Evolutionary conservation across 2,888 invertebrate species (phyloP).

Genomic region (Phania funesta): DNA sequence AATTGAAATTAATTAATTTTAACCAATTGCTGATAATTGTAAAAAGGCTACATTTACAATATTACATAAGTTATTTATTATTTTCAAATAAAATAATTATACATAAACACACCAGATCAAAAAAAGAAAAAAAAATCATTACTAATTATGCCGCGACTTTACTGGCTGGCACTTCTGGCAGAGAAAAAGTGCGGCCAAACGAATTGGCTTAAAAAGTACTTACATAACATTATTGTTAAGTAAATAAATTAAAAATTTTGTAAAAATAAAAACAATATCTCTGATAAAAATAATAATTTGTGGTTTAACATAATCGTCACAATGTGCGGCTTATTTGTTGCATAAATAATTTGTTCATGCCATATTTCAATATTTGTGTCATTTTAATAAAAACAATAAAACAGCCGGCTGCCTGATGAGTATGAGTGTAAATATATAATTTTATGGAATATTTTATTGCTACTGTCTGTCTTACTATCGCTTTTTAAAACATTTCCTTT

Average conservation of each 20-base stretch:
- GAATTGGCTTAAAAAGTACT: not conserved
- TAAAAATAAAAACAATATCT: constrained; percentile 1
- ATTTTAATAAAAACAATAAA: constrained; percentile 18
- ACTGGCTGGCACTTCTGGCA: constrained; percentile 2
- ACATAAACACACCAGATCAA: not conserved
- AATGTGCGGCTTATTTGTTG: constrained; percentile 59
- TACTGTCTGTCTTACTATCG: no score
- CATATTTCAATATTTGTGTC: constrained; percentile 46
- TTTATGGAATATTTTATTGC: no score
- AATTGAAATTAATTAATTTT: constrained; percentile 67
- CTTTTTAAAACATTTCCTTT: no score
- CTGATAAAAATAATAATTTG: constrained; percentile 56
- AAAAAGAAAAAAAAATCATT: not conserved
- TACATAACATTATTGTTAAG: constrained; percentile 37
- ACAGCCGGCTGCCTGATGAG: not conserved
- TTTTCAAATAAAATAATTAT: constrained; percentile 26
- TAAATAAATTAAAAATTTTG: constrained; percentile 56
- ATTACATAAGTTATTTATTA: constrained; percentile 58
- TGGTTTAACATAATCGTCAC: constrained; percentile 66
- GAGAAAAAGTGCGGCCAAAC: not conserved
- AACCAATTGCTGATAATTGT: constrained; percentile 68
- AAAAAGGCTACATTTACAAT: constrained; percentile 61
- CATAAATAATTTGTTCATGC: constrained; percentile 50
- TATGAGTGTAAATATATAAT: no score
- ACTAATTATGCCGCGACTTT: constrained; percentile 15